Evolutionary conservation across 1,140 invertebrate genomes (phyloP).

Genomic region (Aphaenogaster rudis): DNA sequence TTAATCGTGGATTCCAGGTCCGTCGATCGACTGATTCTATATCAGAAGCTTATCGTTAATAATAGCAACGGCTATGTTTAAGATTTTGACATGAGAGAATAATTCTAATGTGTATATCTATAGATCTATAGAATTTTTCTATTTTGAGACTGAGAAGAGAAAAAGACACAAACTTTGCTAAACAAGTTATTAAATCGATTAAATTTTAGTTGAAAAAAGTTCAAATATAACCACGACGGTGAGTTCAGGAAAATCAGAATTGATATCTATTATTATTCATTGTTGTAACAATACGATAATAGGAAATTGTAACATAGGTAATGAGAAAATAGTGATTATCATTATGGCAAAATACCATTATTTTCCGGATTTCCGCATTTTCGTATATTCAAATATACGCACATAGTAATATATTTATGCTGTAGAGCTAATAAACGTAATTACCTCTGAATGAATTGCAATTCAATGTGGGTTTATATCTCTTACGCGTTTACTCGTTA

Average conservation of each 20-base stretch:
- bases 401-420: constrained; percentile 16
- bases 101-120: not conserved
- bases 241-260: constrained; percentile 16
- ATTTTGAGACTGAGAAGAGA: not conserved
- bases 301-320: not conserved
- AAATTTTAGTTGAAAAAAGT: not conserved
- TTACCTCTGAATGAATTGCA: constrained; percentile 19
- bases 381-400: constrained; percentile 18
- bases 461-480: constrained; percentile 17
- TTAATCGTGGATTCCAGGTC: constrained; percentile 54
- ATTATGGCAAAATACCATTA: constrained; percentile 24
- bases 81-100: constrained; percentile 50
- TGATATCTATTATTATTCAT: not conserved
- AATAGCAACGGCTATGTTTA: constrained; percentile 37
- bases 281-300: not conserved
- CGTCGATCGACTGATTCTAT: constrained; percentile 55
- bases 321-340: constrained; percentile 38
- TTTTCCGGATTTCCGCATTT: constrained; percentile 19
- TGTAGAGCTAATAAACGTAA: constrained; percentile 18
- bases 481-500: not conserved
- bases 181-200: not conserved
- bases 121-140: not conserved
- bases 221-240: not conserved
- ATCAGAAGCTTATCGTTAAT: constrained; percentile 62
- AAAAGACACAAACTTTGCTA: not conserved